Percentiles rank a stretch among this genome's conserved stretches.
Evolutionary conservation across 2,888 invertebrate species (phyloP).

Genomic region (Zygothrica quintamaculata): DNA sequence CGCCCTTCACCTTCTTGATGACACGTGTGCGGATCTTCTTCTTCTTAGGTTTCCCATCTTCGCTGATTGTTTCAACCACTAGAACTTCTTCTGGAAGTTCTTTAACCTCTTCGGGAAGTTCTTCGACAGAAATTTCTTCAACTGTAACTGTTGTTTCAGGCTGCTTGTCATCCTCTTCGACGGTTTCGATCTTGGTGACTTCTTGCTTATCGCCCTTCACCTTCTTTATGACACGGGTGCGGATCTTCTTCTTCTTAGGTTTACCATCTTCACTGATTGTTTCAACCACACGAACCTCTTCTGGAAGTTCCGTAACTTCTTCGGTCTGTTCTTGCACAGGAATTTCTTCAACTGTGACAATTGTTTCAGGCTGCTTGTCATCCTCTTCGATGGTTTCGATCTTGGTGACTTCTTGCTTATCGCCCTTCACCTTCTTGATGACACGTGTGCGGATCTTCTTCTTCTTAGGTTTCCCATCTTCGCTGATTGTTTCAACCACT

Average conservation of each 20-base stretch:
- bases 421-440: no score
- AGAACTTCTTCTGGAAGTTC: slow-evolving; percentile 19
- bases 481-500: no score
- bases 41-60: slow-evolving; percentile 57
- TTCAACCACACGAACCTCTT: slow-evolving; percentile 27
- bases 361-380: no score
- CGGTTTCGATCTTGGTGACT: slow-evolving; percentile 24
- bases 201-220: slow-evolving; percentile 33
- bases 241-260: slow-evolving; percentile 30
- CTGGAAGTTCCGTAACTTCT: slow-evolving; percentile 13
- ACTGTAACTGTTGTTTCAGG: slow-evolving; percentile 42
- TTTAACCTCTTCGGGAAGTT: slow-evolving; percentile 30
- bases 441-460: no score
- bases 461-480: no score
- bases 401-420: no score
- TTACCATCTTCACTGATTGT: slow-evolving; percentile 17
- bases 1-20: neutral
- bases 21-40: slow-evolving; percentile 2
- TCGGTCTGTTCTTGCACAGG: no score
- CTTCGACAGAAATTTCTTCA: slow-evolving; percentile 62
- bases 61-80: slow-evolving; percentile 83
- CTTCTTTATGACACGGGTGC: slow-evolving; percentile 31
- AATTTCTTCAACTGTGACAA: no score
- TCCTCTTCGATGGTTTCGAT: no score
- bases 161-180: slow-evolving; percentile 20